A percentile compares a stretch with the other conserved stretches of the same genome.
phyloP scores from a whole-genome alignment of 2,113 vertebrate genomes.

The Dryoscopus gambensis region DNA sequence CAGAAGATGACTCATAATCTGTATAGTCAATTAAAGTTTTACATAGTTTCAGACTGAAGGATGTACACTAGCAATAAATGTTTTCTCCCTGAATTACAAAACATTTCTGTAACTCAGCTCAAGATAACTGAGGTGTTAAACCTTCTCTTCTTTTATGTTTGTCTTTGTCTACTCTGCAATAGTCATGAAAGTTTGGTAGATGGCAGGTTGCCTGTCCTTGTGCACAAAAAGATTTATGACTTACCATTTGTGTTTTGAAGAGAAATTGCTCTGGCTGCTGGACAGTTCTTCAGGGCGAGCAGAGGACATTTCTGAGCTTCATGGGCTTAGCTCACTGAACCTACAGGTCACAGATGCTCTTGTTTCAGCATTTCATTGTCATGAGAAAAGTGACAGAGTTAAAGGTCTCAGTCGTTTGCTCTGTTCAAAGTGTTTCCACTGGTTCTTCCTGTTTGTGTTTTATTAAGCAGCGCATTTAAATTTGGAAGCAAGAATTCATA shows the following conservation, averaged over 20 bases:
- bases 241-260: not conserved
- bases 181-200: not conserved
- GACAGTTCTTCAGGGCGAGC: not conserved
- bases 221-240: not conserved
- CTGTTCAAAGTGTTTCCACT: not conserved
- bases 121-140: not conserved
- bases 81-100: not conserved
- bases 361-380: not conserved
- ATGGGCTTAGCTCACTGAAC: not conserved
- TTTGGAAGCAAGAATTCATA: not conserved
- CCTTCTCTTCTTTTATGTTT: not conserved
- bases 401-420: not conserved
- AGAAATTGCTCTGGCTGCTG: not conserved
- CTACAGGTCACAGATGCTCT: not conserved
- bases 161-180: not conserved
- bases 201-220: not conserved
- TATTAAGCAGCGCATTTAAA: not conserved
- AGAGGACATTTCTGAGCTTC: not conserved
- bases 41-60: not conserved
- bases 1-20: not conserved
- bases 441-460: not conserved
- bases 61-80: not conserved
- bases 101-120: not conserved
- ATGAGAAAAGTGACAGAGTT: not conserved
- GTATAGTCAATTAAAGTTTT: not conserved